Base-by-base conservation (phyloP, 2,113 vertebrate genomes). In the Hydrolagus affinis region DNA sequence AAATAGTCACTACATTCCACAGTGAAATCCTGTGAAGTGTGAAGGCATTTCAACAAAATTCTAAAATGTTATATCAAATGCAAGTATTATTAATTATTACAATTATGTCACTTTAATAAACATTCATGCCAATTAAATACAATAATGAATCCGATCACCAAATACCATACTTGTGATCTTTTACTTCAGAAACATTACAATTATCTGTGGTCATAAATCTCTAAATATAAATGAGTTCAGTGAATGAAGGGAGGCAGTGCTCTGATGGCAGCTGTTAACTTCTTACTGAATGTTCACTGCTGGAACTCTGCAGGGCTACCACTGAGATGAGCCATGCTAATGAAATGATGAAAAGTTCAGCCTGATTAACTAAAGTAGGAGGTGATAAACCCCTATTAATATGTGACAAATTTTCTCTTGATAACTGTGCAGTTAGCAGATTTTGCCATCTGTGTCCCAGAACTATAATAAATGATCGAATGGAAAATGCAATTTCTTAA, bases 361-460 rank as follows among this genome's bases (percentile, higher is more conserved):
- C 77, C 86, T 90, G 85, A 70, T 88, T 86, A 86, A 90, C 77
- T 76, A 56, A 85, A 0, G 0, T 44, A 23, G 73, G 76, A 86
- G 89, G 64, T 87, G 85, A 90, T 88, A 90, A 88, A 90, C 66
- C 86, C 88, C 89, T 89, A 86, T 90, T 89, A 90, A 85, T 87
- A 77, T 85, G 2, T 17, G 87, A 86, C 86, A 86, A 66, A 86
- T 85, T 88, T 87, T 85, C 89, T 89, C 85, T 44, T 60, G 78
- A 88, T 77, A 88, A 90, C 87, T 68, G 88, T 88, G 69, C 83
- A 76, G 86, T 71, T n/a, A 62, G 56, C 56, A 60, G 10, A 60
- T 25, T 86, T 86, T 87, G 85, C 85, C 90, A 85, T 86, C 25
- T 72, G 75, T 23, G 75, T 77, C 57, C 11, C 75, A n/a, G 57